phyloP scores from a whole-genome alignment of 2,797 vertebrate species.

The Hirundo rustica region DNA sequence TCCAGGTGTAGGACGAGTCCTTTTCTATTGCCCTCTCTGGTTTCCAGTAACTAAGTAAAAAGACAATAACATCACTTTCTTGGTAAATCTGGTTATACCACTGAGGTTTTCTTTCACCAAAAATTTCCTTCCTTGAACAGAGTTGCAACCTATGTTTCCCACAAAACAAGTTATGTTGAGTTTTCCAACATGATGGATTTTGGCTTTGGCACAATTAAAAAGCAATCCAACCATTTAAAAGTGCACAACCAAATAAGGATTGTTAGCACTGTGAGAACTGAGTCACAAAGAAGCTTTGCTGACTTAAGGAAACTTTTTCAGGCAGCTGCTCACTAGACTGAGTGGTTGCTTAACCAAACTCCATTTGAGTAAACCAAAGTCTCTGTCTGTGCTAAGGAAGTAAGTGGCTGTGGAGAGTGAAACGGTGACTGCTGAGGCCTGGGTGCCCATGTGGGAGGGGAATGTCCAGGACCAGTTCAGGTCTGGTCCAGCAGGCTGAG shows the following conservation, averaged over 20 bases:
- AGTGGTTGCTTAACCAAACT: background rate
- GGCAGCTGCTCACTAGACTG: fast-evolving
- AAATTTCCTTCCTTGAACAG: background rate
- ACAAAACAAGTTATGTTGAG: background rate
- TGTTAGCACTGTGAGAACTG: background rate
- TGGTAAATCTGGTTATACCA: background rate
- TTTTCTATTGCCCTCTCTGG: background rate
- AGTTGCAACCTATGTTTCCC: background rate
- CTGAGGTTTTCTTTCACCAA: background rate
- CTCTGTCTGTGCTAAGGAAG: background rate
- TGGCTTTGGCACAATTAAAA: background rate
- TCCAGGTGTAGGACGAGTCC: background rate
- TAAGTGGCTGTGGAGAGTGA: background rate
- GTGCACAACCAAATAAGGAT: conserved; percentile 11
- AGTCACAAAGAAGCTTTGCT: background rate
- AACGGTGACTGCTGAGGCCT: background rate
- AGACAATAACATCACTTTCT: background rate
- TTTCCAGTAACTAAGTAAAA: background rate
- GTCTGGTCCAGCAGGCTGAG: background rate
- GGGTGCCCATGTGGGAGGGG: background rate
- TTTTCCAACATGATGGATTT: background rate
- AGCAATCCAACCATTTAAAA: background rate
- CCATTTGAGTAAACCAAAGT: background rate
- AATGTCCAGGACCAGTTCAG: background rate
- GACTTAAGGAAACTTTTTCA: background rate